A percentile compares a stretch with the other conserved stretches of the same genome.
phyloP scores from a whole-genome alignment of 2,113 vertebrate genomes.

The Potamarius usumacintae region DNA sequence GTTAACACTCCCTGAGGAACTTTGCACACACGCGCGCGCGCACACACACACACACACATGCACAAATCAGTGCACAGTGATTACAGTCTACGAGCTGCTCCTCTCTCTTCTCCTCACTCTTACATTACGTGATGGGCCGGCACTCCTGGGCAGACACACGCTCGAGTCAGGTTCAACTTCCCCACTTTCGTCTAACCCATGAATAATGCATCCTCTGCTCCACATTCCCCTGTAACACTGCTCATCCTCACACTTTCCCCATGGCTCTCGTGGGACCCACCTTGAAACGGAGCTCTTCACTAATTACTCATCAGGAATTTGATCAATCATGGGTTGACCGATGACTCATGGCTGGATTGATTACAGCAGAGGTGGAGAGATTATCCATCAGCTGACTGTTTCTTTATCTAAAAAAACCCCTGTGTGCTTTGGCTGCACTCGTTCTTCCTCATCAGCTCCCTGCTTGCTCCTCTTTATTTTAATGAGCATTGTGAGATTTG shows the following conservation, averaged over 20 bases:
- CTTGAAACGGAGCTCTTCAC: conserved; percentile 48
- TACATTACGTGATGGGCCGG: conserved; percentile 6
- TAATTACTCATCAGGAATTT: conserved; percentile 39
- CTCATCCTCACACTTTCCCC: conserved; percentile 22
- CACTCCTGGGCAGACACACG: conserved; percentile 32
- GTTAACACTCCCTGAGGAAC: conserved; percentile 50
- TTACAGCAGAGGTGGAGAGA: conserved; percentile 34
- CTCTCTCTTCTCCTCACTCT: conserved; percentile 8
- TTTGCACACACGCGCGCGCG: conserved; percentile 15
- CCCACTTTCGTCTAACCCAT: conserved; percentile 42
- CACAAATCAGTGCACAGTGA: conserved; percentile 41
- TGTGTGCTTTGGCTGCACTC: conserved; percentile 14
- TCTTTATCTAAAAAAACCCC: neutral
- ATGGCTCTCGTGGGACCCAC: conserved; percentile 40
- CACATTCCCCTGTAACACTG: conserved; percentile 6
- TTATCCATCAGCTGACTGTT: neutral
- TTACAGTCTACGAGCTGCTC: conserved; percentile 41
- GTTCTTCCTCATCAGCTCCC: conserved; percentile 44
- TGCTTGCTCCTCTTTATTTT: conserved; percentile 35
- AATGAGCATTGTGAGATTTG: conserved; percentile 47
- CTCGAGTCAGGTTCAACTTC: conserved; percentile 40
- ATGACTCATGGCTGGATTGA: conserved; percentile 42
- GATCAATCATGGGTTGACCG: conserved; percentile 45
- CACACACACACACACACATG: conserved; percentile 22
- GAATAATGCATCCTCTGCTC: conserved; percentile 51